A percentile compares a stretch with the other conserved stretches of the same genome.
These are phyloP conservation scores for Parauchenoglanis ngamensis DNA, from an alignment of 2,797 vertebrate species.

Conservation along the genomic window DNA sequence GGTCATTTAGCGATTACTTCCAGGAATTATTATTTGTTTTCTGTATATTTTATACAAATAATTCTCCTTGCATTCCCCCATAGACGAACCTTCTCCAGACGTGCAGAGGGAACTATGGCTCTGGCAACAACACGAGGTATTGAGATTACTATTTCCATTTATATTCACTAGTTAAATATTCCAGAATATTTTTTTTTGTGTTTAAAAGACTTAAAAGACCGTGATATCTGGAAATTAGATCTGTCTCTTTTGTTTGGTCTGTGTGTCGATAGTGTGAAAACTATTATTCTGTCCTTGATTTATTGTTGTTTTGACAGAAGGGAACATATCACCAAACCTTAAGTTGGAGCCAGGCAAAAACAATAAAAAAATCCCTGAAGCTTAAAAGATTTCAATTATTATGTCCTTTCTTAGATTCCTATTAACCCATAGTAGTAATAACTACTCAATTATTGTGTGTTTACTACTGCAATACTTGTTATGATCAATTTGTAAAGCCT, in stretches of 20 bases:
- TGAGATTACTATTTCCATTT: neutral
- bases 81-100: neutral
- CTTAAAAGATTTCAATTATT: neutral
- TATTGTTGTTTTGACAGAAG: neutral
- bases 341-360: neutral
- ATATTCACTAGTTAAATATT: too few relatives aligned
- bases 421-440: neutral
- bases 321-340: neutral
- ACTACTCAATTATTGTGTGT: neutral
- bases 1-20: neutral
- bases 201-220: neutral
- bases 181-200: neutral
- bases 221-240: neutral
- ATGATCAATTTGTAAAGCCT: slow-evolving; percentile 14
- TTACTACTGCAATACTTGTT: neutral
- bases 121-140: neutral
- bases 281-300: neutral
- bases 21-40: too few relatives aligned
- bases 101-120: neutral
- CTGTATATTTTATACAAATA: neutral
- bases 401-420: neutral
- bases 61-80: neutral
- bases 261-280: neutral
- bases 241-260: neutral
- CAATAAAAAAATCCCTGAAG: neutral